Evolutionary conservation across 2,888 invertebrate genomes (phyloP).

Genomic region (Anthophora plumipes): DNA sequence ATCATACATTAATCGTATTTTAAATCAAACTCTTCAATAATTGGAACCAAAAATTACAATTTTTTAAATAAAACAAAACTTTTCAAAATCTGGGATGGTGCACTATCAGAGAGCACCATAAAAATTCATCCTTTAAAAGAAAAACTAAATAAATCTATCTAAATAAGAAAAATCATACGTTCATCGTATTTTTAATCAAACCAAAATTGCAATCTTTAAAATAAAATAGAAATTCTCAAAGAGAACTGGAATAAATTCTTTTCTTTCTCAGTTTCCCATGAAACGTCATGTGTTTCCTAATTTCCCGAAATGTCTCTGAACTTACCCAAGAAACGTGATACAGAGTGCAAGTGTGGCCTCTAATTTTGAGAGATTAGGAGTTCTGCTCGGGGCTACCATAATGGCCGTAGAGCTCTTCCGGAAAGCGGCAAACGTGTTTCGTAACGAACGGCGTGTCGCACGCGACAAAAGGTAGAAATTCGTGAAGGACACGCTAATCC

Average conservation of each 20-base stretch:
- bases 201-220: too few species aligned
- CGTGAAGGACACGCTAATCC: conserved; percentile 43
- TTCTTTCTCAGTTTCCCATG: background rate
- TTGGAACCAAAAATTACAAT: background rate
- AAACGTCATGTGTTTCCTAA: background rate
- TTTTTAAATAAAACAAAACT: background rate
- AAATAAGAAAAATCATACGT: background rate
- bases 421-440: conserved; percentile 25
- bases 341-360: background rate
- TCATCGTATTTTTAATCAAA: background rate
- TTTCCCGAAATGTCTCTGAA: background rate
- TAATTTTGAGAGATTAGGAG: conserved; percentile 20
- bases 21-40: background rate
- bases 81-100: too few species aligned
- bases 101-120: background rate
- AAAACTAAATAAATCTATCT: background rate
- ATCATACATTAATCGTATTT: background rate
- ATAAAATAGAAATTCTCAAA: background rate
- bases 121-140: background rate
- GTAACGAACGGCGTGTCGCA: conserved; percentile 12
- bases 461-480: conserved; percentile 26
- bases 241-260: background rate
- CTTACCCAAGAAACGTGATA: background rate
- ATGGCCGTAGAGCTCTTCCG: conserved; percentile 5
- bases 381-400: background rate